These are phyloP conservation scores for Mesoligia furuncula DNA, from an alignment of 2,888 invertebrate genomes.

Conservation along the genomic window DNA sequence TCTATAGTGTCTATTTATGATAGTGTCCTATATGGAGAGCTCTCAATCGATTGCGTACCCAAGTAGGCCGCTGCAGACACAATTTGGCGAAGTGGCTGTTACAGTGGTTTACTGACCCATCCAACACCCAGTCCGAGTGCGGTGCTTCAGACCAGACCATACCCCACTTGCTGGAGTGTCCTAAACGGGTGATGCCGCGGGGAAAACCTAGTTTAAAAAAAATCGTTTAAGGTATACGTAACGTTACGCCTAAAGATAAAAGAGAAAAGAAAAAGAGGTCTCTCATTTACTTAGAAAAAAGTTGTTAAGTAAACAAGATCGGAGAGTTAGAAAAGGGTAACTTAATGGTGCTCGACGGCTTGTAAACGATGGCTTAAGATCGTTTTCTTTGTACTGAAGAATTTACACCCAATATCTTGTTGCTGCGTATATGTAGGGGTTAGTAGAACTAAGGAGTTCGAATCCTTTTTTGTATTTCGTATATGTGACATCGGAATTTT, in stretches of 20 bases:
- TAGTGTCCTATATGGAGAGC: too few relatives aligned
- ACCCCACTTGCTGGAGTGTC: too few relatives aligned
- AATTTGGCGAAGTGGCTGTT: too few relatives aligned
- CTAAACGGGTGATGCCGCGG: background rate
- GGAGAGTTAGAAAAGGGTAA: constrained; percentile 21
- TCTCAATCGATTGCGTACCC: too few relatives aligned
- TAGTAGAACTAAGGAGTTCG: background rate
- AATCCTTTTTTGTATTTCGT: constrained; percentile 11
- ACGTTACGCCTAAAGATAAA: background rate
- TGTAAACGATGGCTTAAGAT: constrained; percentile 2
- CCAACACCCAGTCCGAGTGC: too few relatives aligned
- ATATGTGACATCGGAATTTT: background rate
- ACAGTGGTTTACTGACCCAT: too few relatives aligned
- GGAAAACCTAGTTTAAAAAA: background rate
- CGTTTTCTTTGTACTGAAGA: constrained; percentile 12
- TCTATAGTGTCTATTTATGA: too few relatives aligned
- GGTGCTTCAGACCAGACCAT: too few relatives aligned
- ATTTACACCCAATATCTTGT: constrained; percentile 30
- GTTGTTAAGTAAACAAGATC: constrained; percentile 9
- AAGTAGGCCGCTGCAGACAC: too few relatives aligned
- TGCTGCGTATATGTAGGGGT: background rate
- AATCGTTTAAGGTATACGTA: background rate
- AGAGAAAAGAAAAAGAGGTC: background rate
- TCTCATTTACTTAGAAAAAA: background rate
- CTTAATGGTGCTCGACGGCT: constrained; percentile 13